Evolutionary conservation across 2,888 invertebrate genomes (phyloP).

Genomic region (Diadegma fenestrale): DNA sequence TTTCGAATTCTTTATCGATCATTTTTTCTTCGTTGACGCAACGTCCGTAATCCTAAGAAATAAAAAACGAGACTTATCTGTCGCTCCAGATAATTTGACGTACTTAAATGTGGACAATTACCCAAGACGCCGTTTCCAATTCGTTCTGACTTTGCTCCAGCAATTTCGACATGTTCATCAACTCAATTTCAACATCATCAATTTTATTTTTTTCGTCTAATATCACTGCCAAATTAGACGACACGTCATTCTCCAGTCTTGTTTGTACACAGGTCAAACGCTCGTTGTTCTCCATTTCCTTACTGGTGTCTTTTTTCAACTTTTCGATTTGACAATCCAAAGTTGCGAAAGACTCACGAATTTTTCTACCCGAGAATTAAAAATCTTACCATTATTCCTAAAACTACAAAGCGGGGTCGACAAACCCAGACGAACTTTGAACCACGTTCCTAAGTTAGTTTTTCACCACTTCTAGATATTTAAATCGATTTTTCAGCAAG

Average conservation of each 20-base stretch:
- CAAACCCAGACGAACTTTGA: too few species aligned
- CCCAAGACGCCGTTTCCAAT: slow-evolving; percentile 83
- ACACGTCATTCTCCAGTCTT: slow-evolving; percentile 87
- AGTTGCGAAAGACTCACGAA: slow-evolving; percentile 87
- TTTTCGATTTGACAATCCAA: slow-evolving; percentile 88
- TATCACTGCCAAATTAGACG: slow-evolving; percentile 80
- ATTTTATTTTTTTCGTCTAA: slow-evolving; percentile 87
- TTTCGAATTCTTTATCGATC: slow-evolving; percentile 86
- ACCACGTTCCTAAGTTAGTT: too few species aligned
- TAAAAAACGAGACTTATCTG: slow-evolving; percentile 22
- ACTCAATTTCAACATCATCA: slow-evolving; percentile 86
- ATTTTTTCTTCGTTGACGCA: slow-evolving; percentile 84
- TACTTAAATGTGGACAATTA: slow-evolving; percentile 54
- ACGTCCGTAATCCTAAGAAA: slow-evolving; percentile 85
- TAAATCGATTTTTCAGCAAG: too few species aligned
- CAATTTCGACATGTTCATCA: slow-evolving; percentile 86
- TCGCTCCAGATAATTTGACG: background rate
- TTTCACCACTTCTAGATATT: too few species aligned
- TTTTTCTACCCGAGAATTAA: slow-evolving; percentile 84
- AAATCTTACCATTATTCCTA: background rate
- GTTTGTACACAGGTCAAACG: slow-evolving; percentile 87
- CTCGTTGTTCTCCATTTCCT: slow-evolving; percentile 90
- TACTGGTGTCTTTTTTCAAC: slow-evolving; percentile 88
- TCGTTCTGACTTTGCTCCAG: slow-evolving; percentile 89
- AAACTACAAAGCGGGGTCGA: too few species aligned